Evolutionary conservation across 2,113 vertebrate species (phyloP), one percentile per base, ranked within the genome.

Genomic region (Amphilophus citrinellus): DNA sequence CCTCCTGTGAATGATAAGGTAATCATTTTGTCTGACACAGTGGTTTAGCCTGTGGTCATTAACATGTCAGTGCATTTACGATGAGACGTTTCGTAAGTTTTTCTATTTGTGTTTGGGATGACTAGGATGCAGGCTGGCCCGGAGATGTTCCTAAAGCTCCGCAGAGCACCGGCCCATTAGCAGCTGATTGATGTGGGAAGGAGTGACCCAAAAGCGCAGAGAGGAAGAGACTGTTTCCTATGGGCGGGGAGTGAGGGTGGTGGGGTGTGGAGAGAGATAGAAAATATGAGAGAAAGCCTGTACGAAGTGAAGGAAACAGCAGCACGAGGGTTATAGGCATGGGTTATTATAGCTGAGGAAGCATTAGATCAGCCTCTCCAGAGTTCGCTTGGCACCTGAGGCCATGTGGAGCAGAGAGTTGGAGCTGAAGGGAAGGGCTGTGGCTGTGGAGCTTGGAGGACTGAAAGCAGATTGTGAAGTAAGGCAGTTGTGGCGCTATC

Each of bases 141-240:
- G 6, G 83, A 85, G 89, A 80, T 82, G 84, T 88, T 86, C 65
- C 83, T 82, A 75, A 65, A 77, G 37, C 79, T 66, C 77, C 63
- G 60, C 82, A 89, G 83, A 89, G 89, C 81, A 44, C 44, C 18
- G 77, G 90, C 89, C 93, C 90, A 94, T 96, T 95, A 96, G 92
- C 92, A 91, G 91, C 92, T 95, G 94, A 95, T 95, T 90, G 93
- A 96, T 96, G 94, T 93, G 89, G 89, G 91, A 89, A 93, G 90
- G 93, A 93, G 92, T 93, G 94, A 92, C 93, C 94, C 89, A 85
- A 66, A 82, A 88, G 88, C 91, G 89, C 87, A 37, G 85, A 92
- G 88, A 87, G 91, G 91, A 92, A 95, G 85, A 82, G 89, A 88
- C 84, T 63, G 86, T 92, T 96, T 96, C 94, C 94, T 91, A 88